These are phyloP conservation scores for Penelope pileata DNA, from an alignment of 2,113 vertebrate species.

Conservation along the genomic window DNA sequence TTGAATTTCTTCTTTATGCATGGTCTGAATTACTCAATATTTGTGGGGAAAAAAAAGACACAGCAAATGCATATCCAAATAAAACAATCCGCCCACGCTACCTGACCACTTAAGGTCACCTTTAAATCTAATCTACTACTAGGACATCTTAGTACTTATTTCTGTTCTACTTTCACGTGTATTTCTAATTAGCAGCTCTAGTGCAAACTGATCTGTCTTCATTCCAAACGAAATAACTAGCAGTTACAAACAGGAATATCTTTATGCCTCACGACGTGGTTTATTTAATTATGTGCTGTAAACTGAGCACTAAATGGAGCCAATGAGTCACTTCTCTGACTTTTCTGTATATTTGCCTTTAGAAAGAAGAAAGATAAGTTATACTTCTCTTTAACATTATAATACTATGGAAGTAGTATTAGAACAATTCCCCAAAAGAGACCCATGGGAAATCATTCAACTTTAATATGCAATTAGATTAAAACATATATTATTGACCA, in stretches of 20 bases:
- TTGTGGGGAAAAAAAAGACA: background rate
- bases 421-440: background rate
- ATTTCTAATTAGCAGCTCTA: constrained; percentile 24
- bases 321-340: background rate
- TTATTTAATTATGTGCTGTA: background rate
- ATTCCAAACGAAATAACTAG: constrained; percentile 2
- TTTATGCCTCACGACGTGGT: background rate
- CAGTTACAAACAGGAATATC: background rate
- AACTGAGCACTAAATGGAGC: background rate
- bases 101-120: constrained; percentile 35
- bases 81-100: background rate
- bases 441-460: background rate
- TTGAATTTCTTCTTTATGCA: background rate
- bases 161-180: background rate
- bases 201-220: background rate
- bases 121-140: constrained; percentile 42
- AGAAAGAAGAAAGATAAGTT: background rate
- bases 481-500: background rate
- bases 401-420: background rate
- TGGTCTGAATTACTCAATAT: background rate
- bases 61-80: background rate
- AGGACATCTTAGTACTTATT: constrained; percentile 8
- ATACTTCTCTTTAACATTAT: background rate
- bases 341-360: background rate
- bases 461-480: background rate